Evolutionary conservation across 2,888 invertebrate genomes (phyloP), one percentile per base, ranked within the genome.

Genomic region (Apotomis betuletana): DNA sequence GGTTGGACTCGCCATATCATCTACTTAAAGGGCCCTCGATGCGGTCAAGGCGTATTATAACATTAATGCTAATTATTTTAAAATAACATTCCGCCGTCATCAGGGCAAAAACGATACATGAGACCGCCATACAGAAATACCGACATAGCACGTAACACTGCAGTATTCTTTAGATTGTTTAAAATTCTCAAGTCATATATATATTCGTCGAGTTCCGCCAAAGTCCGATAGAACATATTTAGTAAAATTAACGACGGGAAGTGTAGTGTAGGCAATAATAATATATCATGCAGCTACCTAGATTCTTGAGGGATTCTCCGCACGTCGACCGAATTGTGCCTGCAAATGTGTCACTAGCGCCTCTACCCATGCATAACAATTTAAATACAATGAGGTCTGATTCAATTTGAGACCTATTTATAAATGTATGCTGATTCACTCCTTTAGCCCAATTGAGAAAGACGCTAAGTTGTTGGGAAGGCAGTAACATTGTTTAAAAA

Each of bases 301-400:
- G 5, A 51, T 10, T 15, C 54, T 58, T 49, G 58, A 52, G 44
- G 58, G 51, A 70, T 70, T 65, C 60, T 55, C 27, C 38, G 65
- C 70, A 61, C 60, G 65, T 60, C 38, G 51, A 54, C 13, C 36
- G 46, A 60, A 59, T n/a, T 49, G 49, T 54, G 36, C 46, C 60
- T 54, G 60, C 54, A 65, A 55, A 67, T 67, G 67, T 70, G 60
- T 70, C 70, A 65, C 49, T 54, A 55, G 27, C 52, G 59, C 64
- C 49, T 60, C 49, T 41, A 52, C 49, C 60, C 65, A 61, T 70
- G 70, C 71, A 71, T 71, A 62, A 57, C 62, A 71, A 71, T 71
- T 71, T 71, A 71, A 71, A 71, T 67, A 71, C 71, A 71, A 71
- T 71, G 67, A 67, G 62, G 41, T 62, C 44, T 67, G 57, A 71